Conservation (phyloP, 2,888 invertebrate species). For the Drosophila kokeensis region DNA sequence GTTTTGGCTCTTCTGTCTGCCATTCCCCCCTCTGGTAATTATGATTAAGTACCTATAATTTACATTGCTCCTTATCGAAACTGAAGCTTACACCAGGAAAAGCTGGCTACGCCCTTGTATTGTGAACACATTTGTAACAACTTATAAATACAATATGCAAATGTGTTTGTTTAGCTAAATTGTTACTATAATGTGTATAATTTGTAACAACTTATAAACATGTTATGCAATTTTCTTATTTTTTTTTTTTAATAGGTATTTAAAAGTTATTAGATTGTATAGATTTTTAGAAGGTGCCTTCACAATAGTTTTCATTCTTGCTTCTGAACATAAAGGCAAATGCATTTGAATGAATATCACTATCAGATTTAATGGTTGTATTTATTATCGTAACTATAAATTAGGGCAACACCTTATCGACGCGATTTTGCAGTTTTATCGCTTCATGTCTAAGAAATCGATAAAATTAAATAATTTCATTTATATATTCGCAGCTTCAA, state of each 20-base stretch:
- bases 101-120: neutral
- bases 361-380: neutral
- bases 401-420: neutral
- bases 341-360: neutral
- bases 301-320: neutral
- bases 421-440: neutral
- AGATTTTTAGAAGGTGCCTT: neutral
- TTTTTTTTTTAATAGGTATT: neutral
- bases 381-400: neutral
- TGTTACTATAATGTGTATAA: too few relatives aligned
- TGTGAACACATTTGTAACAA: neutral
- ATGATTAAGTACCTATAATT: conserved; percentile 35
- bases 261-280: neutral
- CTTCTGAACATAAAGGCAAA: neutral
- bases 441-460: neutral
- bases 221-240: too few relatives aligned
- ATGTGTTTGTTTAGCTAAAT: neutral
- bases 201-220: neutral
- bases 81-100: neutral
- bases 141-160: neutral
- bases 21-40: conserved; percentile 24
- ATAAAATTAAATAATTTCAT: neutral
- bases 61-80: neutral
- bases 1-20: conserved; percentile 15
- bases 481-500: neutral